phyloP scores from a whole-genome alignment of 1,140 invertebrate genomes.

The Caerostris darwini region DNA sequence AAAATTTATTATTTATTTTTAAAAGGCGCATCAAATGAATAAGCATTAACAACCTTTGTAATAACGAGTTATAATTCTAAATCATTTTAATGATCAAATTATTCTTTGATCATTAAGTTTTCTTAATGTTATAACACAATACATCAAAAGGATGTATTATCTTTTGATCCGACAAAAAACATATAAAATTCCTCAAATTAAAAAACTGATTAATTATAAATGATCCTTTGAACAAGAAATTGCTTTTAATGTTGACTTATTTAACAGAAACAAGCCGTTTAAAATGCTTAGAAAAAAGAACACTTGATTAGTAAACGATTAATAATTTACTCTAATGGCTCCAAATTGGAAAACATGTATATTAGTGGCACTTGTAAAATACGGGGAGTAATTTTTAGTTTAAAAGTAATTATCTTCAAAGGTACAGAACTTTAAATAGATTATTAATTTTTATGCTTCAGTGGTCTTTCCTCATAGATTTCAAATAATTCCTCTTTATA shows the following conservation, averaged over 20 bases:
- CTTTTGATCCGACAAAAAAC: background rate
- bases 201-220: background rate
- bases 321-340: background rate
- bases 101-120: too few species aligned
- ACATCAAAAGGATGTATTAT: background rate
- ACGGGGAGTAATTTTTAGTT: background rate
- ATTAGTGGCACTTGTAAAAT: background rate
- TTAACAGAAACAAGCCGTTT: background rate
- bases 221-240: background rate
- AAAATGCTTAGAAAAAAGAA: background rate
- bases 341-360: background rate
- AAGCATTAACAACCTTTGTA: too few species aligned
- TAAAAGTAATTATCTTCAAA: background rate
- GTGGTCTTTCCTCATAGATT: background rate
- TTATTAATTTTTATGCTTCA: background rate
- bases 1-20: too few species aligned
- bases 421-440: background rate
- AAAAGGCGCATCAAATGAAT: too few species aligned
- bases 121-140: too few species aligned
- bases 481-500: background rate
- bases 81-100: too few species aligned
- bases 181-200: background rate
- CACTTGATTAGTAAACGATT: background rate
- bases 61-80: too few species aligned
- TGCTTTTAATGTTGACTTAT: background rate